Conservation (phyloP, 2,888 invertebrate genomes). For the Caenorhabditis drosophilae region DNA sequence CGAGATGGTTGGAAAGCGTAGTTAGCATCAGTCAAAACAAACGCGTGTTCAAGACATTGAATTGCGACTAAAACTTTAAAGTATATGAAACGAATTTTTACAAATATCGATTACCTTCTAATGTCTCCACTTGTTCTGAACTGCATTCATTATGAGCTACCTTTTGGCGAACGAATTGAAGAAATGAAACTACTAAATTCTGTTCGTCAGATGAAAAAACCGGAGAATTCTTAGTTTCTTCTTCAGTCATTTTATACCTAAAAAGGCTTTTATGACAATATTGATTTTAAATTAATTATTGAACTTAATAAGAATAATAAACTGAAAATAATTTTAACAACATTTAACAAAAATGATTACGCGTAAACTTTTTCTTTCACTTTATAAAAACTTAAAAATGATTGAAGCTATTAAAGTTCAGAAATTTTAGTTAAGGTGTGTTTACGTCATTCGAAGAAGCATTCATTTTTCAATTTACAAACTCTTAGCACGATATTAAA, state of each 20-base stretch:
- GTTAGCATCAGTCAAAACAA: conserved; percentile 76
- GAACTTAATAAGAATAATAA: too few species aligned
- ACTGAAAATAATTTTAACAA: too few species aligned
- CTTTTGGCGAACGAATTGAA: conserved; percentile 66
- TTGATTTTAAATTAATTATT: too few species aligned
- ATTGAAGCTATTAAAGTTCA: too few species aligned
- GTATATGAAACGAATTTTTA: neutral
- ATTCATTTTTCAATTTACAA: too few species aligned
- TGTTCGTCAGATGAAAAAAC: conserved; percentile 50
- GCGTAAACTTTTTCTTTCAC: too few species aligned
- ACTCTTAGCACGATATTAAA: too few species aligned
- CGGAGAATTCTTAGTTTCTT: neutral
- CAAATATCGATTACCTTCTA: conserved; percentile 55
- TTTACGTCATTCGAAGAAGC: too few species aligned
- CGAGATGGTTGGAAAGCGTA: conserved; percentile 69
- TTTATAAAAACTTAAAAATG: too few species aligned
- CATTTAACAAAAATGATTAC: too few species aligned
- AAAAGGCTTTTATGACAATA: too few species aligned
- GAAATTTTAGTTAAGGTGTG: too few species aligned
- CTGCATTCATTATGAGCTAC: conserved; percentile 59
- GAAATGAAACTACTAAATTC: conserved; percentile 64
- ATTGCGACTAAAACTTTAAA: conserved; percentile 77
- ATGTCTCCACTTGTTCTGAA: conserved; percentile 60
- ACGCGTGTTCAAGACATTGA: conserved; percentile 87
- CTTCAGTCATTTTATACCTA: conserved; percentile 1